Base-by-base conservation (phyloP, 2,797 vertebrate genomes). In the Anabacerthia variegaticeps region DNA sequence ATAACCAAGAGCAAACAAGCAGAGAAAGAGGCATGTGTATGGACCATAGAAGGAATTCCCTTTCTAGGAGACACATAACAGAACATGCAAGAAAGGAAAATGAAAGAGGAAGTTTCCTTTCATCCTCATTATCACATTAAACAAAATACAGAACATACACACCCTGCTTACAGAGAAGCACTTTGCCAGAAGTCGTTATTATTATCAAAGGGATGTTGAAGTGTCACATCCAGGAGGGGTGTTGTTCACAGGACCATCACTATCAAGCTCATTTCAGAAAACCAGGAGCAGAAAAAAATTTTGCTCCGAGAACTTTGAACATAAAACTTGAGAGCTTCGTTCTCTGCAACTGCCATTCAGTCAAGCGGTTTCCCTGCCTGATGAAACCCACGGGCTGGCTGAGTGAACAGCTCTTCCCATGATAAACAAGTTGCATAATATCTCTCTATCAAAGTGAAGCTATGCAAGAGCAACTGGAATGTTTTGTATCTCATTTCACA, bases 361-460 rank as follows among this genome's bases (percentile, higher is more conserved):
- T 61, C 55, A 84, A 58, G 14, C n/a, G 39, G 43, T 49, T 90
- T 92, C 76, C 68, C 0, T 59, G 44, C 77, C 46, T 41, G 52
- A 48, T 36, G 75, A 78, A 91, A 89, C 22, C 39, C 82, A 82
- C 16, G 48, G 39, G 27, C 82, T 7, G 23, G 43, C 30, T 88
- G 63, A 84, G 54, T n/a, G 75, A 81, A 66, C 21, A 63, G 24
- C 28, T 71, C 41, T 46, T 49, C 71, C 49, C n/a, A 39, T 4
- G 14, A 32, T 79, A 93, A 95, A 92, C 36, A 94, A 93, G 56
- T 69, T 93, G 85, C 51, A 48, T 67, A 90, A 82, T 46, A 67
- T 10, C 21, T 46, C 44, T 46, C 54, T 85, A 55, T 82, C 67
- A 44, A 61, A 85, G 19, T n/a, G 15, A 51, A 62, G 43, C 22